Evolutionary conservation across 2,888 invertebrate species (phyloP).

Genomic region (Phengaris alcon): DNA sequence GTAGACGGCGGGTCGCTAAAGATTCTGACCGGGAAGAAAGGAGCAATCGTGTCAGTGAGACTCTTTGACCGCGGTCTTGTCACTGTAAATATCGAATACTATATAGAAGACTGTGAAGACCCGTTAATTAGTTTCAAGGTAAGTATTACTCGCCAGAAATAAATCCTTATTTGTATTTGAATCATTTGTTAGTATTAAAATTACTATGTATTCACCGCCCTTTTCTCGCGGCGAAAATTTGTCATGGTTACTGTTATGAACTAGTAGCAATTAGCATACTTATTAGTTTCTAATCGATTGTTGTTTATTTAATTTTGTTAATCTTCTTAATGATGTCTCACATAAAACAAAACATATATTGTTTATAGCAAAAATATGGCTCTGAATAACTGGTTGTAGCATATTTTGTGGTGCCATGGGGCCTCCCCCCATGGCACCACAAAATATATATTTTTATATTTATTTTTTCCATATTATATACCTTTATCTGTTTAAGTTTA

Average conservation of each 20-base stretch:
- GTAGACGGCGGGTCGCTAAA: slow-evolving; percentile 85
- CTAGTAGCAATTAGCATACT: neutral
- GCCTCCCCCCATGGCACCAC: too few species aligned
- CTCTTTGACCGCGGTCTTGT: slow-evolving; percentile 87
- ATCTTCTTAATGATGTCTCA: too few species aligned
- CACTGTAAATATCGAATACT: slow-evolving; percentile 91
- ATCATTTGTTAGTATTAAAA: neutral
- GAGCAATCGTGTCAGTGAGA: slow-evolving; percentile 84
- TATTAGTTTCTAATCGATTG: neutral
- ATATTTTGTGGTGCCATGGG: too few species aligned
- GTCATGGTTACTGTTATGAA: neutral
- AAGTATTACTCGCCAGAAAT: slow-evolving; percentile 50
- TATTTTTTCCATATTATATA: neutral
- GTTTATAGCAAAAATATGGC: too few species aligned
- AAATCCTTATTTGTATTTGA: slow-evolving; percentile 26
- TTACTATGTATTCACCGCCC: neutral
- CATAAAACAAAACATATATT: too few species aligned
- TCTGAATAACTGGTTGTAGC: too few species aligned
- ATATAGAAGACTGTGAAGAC: slow-evolving; percentile 85
- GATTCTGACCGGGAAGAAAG: slow-evolving; percentile 84
- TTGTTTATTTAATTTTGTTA: too few species aligned
- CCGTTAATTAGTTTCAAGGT: slow-evolving; percentile 88
- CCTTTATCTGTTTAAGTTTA: neutral
- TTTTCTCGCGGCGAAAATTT: neutral
- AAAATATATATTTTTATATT: too few species aligned